Conservation (phyloP, 2,797 vertebrate genomes). For the Helarctos malayanus region DNA sequence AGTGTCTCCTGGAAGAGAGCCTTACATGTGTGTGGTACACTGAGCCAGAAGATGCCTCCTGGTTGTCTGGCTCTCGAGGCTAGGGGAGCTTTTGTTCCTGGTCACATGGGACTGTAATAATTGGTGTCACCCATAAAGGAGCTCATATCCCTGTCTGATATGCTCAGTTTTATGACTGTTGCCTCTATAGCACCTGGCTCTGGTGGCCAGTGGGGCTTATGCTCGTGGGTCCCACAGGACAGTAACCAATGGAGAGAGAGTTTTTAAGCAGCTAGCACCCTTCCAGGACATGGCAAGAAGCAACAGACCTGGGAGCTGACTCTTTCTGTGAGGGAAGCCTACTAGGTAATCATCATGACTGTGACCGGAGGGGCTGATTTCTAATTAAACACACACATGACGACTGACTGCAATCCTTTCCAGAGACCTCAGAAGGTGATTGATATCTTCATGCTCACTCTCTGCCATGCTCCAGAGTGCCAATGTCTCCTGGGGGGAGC, state of each 20-base stretch:
- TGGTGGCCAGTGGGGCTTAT: background rate
- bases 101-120: background rate
- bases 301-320: background rate
- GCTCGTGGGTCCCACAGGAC: background rate
- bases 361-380: background rate
- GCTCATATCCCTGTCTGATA: background rate
- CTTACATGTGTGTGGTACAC: background rate
- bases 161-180: background rate
- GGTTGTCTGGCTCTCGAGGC: background rate
- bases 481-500: background rate
- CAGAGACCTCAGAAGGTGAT: background rate
- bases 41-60: background rate
- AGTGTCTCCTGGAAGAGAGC: background rate
- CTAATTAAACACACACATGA: background rate
- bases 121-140: background rate
- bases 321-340: background rate
- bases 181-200: background rate
- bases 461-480: background rate
- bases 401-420: background rate
- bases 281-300: background rate
- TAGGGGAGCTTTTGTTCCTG: background rate
- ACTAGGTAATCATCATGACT: background rate
- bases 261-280: background rate
- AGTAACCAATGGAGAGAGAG: background rate
- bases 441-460: background rate